Percentiles rank a stretch among this genome's conserved stretches.
Conservation (phyloP, 64 coral and sea anemone species). For the Actinia equina region DNA sequence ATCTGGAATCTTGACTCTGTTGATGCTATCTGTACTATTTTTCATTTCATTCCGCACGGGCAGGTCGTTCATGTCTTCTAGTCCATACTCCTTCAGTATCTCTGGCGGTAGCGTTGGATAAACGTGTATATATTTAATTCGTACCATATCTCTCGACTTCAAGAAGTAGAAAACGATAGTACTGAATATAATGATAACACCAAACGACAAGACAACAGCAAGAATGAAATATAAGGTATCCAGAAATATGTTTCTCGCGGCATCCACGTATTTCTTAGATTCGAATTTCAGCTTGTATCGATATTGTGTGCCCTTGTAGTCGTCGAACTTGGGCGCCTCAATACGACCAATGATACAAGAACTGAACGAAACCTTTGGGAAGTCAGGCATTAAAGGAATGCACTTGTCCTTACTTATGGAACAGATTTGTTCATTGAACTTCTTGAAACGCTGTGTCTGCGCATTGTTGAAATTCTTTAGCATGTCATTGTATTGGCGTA, state of each 20-base stretch:
- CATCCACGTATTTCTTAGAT: conserved; percentile 74
- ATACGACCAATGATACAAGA: conserved; percentile 58
- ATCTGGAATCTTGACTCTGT: conserved; percentile 7
- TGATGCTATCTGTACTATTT: not conserved
- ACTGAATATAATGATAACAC: conserved; percentile 19
- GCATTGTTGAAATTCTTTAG: conserved; percentile 38
- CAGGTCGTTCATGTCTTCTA: not conserved
- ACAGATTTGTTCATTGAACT: conserved; percentile 49
- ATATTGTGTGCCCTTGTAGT: conserved; percentile 48
- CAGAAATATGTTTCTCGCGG: conserved; percentile 62
- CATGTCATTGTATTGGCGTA: conserved; percentile 36
- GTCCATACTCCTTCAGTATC: conserved; percentile 47
- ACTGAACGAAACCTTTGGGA: conserved; percentile 21
- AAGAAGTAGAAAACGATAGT: conserved; percentile 47
- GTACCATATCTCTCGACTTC: conserved; percentile 77
- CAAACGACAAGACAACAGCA: conserved; percentile 8
- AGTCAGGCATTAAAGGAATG: not conserved
- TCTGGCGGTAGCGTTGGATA: conserved; percentile 60
- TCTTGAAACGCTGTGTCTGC: conserved; percentile 34
- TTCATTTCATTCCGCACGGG: not conserved
- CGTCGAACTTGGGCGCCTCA: conserved; percentile 31
- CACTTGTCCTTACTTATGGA: conserved; percentile 27
- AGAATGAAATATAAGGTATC: conserved; percentile 76
- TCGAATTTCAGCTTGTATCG: conserved; percentile 55
- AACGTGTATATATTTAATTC: conserved; percentile 58